Percentiles rank a stretch among this genome's conserved stretches.
These are phyloP conservation scores for Morelia viridis DNA, from an alignment of 2,797 vertebrate genomes.

Conservation along the genomic window DNA sequence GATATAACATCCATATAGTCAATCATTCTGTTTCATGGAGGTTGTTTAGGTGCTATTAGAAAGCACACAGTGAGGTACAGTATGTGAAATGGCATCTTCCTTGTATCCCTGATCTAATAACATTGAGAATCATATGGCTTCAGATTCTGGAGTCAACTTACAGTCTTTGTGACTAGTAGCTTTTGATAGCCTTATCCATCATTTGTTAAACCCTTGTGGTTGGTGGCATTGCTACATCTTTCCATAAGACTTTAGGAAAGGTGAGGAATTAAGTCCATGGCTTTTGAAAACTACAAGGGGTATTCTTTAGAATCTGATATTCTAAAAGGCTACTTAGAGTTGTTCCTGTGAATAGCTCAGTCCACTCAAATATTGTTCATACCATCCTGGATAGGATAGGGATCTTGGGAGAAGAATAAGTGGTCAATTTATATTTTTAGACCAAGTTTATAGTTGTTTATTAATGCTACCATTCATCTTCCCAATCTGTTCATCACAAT, in stretches of 20 bases:
- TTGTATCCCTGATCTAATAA: not conserved
- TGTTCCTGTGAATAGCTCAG: not conserved
- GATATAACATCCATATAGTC: not conserved
- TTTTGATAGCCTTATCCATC: not conserved
- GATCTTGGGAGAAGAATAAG: not conserved
- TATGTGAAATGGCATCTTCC: not conserved
- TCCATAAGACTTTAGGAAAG: not conserved
- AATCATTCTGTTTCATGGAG: not conserved
- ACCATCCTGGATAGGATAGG: not conserved
- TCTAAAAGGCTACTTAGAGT: not conserved
- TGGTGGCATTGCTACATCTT: not conserved
- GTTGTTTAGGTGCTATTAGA: not conserved
- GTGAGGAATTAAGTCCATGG: not conserved
- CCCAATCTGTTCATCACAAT: not conserved
- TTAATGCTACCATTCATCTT: not conserved
- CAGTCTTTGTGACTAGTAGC: not conserved
- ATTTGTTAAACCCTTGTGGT: not conserved
- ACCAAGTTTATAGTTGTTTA: not conserved
- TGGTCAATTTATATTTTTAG: not conserved
- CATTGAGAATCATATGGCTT: not conserved
- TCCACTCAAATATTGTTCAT: not conserved
- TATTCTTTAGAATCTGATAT: not conserved
- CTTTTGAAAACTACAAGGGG: not conserved
- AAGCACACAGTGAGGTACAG: not conserved
- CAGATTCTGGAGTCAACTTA: not conserved